Evolutionary conservation across 2,797 vertebrate species (phyloP).

Genomic region (Stomatorhinus walkeri): DNA sequence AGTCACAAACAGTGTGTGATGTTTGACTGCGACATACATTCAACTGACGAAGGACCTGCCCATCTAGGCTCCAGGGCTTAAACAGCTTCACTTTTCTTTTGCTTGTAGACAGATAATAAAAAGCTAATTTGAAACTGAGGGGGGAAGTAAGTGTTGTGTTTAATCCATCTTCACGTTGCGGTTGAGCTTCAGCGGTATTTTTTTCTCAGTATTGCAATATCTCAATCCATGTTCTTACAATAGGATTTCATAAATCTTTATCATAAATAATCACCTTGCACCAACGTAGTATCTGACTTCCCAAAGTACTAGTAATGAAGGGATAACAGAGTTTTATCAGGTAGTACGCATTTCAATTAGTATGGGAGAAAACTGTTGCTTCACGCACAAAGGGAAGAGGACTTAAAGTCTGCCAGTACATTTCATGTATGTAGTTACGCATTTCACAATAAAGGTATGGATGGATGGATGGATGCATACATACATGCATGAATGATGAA

Average conservation of each 20-base stretch:
- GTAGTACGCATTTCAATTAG: background rate
- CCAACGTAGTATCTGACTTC: background rate
- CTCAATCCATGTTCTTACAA: background rate
- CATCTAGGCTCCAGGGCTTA: conserved; percentile 38
- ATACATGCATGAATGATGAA: background rate
- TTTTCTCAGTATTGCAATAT: background rate
- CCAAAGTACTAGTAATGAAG: background rate
- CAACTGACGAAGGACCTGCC: conserved; percentile 45
- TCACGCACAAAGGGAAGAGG: background rate
- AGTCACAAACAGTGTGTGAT: conserved; percentile 47
- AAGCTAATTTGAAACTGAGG: conserved; percentile 44
- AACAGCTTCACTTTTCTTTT: conserved; percentile 45
- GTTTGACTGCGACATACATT: conserved; percentile 40
- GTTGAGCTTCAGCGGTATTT: background rate
- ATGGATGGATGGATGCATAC: background rate
- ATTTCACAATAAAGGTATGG: background rate
- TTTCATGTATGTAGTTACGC: background rate
- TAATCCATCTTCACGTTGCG: conserved; percentile 34
- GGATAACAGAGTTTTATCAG: background rate
- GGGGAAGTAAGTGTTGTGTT: conserved; percentile 42
- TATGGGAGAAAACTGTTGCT: background rate
- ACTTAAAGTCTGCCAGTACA: background rate
- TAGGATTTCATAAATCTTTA: background rate
- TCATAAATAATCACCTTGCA: background rate
- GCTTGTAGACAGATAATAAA: conserved; percentile 49